These are phyloP conservation scores for Rhinoptilus africanus DNA, from an alignment of 2,113 vertebrate genomes.

Conservation along the genomic window DNA sequence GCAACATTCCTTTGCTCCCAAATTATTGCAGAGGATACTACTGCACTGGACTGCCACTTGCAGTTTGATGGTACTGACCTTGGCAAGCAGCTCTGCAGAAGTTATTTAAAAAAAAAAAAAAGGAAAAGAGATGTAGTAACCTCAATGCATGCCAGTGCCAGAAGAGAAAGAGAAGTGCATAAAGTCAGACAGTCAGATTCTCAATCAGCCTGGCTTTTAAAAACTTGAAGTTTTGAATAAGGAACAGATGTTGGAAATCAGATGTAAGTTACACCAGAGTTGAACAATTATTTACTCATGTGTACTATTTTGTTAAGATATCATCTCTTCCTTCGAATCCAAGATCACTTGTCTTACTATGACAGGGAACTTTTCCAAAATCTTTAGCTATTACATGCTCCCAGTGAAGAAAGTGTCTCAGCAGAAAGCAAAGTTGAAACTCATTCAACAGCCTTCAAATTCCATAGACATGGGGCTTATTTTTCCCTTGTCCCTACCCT, in stretches of 20 bases:
- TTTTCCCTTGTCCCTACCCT: not conserved
- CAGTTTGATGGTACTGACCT: not conserved
- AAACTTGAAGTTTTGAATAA: not conserved
- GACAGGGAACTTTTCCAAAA: not conserved
- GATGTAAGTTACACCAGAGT: not conserved
- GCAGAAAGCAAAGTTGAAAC: not conserved
- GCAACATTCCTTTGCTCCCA: not conserved
- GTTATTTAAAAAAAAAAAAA: not conserved
- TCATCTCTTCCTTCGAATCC: not conserved
- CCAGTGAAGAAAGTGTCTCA: not conserved
- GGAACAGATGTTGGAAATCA: not conserved
- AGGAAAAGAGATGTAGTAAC: not conserved
- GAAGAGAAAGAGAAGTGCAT: not conserved
- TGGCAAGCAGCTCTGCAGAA: not conserved
- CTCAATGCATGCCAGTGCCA: not conserved
- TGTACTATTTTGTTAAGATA: not conserved
- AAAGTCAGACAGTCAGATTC: not conserved
- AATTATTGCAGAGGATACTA: not conserved
- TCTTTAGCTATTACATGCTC: not conserved
- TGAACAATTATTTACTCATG: rapidly evolving
- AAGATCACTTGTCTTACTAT: not conserved
- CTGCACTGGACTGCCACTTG: not conserved
- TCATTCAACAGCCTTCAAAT: not conserved
- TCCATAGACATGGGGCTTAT: not conserved
- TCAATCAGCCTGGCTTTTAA: not conserved